phyloP scores from a whole-genome alignment of 2,888 invertebrate species.

The Linnaemya tessellans region DNA sequence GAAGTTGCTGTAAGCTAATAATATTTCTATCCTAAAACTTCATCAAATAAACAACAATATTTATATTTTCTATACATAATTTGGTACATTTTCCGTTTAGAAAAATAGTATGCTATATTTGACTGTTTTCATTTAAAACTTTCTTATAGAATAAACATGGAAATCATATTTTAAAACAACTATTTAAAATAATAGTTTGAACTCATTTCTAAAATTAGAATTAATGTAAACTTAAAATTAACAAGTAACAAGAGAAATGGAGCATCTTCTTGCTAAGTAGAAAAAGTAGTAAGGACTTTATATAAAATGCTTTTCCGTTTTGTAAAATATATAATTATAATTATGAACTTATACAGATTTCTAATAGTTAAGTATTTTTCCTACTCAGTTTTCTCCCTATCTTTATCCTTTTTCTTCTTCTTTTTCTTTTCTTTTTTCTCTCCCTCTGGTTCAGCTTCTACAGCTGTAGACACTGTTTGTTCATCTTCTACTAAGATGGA shows the following conservation, averaged over 20 bases:
- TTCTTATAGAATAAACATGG: conserved; percentile 67
- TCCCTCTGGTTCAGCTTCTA: conserved; percentile 81
- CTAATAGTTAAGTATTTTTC: conserved; percentile 4
- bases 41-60: neutral
- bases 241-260: conserved; percentile 16
- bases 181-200: conserved; percentile 65
- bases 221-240: conserved; percentile 52
- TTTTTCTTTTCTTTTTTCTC: conserved; percentile 87
- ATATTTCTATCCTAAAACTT: neutral
- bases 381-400: conserved; percentile 84
- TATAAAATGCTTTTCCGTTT: conserved; percentile 61
- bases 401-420: conserved; percentile 90
- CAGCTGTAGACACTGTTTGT: conserved; percentile 76
- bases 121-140: conserved; percentile 55
- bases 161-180: conserved; percentile 50
- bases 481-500: conserved; percentile 78
- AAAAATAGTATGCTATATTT: conserved; percentile 55
- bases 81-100: conserved; percentile 24
- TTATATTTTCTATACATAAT: conserved; percentile 6
- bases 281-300: conserved; percentile 22
- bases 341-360: conserved; percentile 37
- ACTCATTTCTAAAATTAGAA: conserved; percentile 18
- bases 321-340: conserved; percentile 8
- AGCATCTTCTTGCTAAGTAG: conserved; percentile 14
- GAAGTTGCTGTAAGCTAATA: neutral